Evolutionary conservation across 2,888 invertebrate species (phyloP).

Genomic region (Pollenia labialis): DNA sequence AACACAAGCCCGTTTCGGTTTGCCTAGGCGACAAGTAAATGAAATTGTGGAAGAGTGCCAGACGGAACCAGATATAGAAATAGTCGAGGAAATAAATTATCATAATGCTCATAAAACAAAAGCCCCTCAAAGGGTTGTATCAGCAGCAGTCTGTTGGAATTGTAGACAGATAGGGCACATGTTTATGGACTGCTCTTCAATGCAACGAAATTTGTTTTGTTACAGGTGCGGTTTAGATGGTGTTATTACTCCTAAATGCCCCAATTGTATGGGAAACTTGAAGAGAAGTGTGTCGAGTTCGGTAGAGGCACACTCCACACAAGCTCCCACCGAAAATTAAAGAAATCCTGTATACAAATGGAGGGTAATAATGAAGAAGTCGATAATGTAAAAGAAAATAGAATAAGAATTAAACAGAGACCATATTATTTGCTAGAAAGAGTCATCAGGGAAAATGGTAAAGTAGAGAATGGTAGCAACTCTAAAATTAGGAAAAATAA

Average conservation of each 20-base stretch:
- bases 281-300: background rate
- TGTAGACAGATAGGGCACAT: background rate
- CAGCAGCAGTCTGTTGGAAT: constrained; percentile 10
- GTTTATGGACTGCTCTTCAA: background rate
- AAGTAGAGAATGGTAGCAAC: no score
- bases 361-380: no score
- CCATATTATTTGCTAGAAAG: no score
- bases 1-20: background rate
- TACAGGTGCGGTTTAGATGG: background rate
- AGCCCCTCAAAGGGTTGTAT: background rate
- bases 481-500: no score
- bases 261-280: background rate
- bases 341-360: background rate
- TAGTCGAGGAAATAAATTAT: no score
- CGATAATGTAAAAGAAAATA: no score
- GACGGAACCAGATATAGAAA: no score
- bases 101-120: no score
- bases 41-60: background rate
- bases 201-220: background rate
- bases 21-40: background rate
- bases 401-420: no score
- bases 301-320: constrained; percentile 7
- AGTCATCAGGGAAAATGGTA: no score
- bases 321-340: background rate
- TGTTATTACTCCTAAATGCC: background rate